Evolutionary conservation across 1,140 invertebrate species (phyloP).

Genomic region (Drosophila watanabei): DNA sequence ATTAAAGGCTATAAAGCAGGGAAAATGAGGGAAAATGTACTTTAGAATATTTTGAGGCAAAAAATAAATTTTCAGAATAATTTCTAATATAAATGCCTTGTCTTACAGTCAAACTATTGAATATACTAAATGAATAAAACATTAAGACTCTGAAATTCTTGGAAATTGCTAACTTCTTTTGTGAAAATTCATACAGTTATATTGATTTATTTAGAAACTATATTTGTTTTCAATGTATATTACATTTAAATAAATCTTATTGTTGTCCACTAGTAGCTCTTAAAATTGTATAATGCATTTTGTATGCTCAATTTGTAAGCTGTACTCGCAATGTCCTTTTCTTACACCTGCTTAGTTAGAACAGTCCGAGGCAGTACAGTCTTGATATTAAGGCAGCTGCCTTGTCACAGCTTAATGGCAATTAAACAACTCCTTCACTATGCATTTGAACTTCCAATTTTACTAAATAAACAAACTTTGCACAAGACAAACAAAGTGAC

Average conservation of each 20-base stretch:
- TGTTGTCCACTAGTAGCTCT: neutral
- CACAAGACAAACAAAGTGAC: slow-evolving; percentile 61
- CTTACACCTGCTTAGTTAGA: neutral
- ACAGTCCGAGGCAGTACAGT: slow-evolving; percentile 1
- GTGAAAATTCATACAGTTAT: too few species aligned
- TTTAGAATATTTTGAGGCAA: too few species aligned
- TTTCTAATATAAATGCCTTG: neutral
- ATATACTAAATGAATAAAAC: neutral
- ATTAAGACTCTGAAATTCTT: neutral
- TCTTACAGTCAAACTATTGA: neutral
- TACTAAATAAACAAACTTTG: slow-evolving; percentile 65
- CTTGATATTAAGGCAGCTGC: slow-evolving; percentile 27
- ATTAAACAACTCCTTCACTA: slow-evolving; percentile 45
- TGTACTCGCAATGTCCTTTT: neutral
- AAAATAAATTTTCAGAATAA: too few species aligned
- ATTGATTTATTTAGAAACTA: neutral
- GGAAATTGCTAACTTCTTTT: neutral
- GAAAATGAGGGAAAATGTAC: neutral
- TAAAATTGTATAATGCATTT: neutral
- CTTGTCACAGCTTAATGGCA: slow-evolving; percentile 47
- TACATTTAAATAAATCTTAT: neutral
- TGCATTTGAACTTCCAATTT: slow-evolving; percentile 62
- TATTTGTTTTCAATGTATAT: neutral
- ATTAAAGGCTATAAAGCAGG: neutral
- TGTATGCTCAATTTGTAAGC: neutral